Evolutionary conservation across 2,113 vertebrate genomes (phyloP).

Genomic region (Trinectes maculatus): DNA sequence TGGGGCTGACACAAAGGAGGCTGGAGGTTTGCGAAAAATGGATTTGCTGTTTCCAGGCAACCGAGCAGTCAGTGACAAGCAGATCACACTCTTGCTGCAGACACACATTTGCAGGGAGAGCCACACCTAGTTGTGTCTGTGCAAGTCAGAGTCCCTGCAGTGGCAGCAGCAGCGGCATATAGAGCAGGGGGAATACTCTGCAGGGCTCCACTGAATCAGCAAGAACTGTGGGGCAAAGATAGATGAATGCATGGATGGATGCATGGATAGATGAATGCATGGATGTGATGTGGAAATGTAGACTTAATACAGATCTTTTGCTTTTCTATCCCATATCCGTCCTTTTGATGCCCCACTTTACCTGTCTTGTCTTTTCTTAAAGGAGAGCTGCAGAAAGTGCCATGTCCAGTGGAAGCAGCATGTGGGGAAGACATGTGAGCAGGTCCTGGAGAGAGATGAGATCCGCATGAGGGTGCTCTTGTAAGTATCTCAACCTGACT

Average conservation of each 20-base stretch:
- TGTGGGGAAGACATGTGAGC: slow-evolving; percentile 91
- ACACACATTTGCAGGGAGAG: slow-evolving; percentile 34
- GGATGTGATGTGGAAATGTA: background rate
- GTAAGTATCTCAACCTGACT: slow-evolving; percentile 80
- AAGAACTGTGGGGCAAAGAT: slow-evolving; percentile 7
- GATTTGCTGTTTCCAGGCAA: slow-evolving; percentile 82
- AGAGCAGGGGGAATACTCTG: slow-evolving; percentile 41
- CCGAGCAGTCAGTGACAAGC: slow-evolving; percentile 50
- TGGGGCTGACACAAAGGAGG: slow-evolving; percentile 40
- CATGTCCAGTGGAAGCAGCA: slow-evolving; percentile 96
- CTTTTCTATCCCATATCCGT: background rate
- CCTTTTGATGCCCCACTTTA: background rate
- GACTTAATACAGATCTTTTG: background rate
- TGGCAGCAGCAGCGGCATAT: slow-evolving; percentile 55
- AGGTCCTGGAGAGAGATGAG: slow-evolving; percentile 93
- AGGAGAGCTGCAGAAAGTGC: slow-evolving; percentile 96
- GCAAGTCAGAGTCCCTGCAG: slow-evolving; percentile 47
- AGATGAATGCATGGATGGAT: background rate
- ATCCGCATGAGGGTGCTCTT: slow-evolving; percentile 93
- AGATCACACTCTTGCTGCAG: slow-evolving; percentile 36
- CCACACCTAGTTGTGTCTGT: slow-evolving; percentile 64
- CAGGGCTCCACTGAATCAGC: slow-evolving; percentile 29
- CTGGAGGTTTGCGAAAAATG: slow-evolving; percentile 40
- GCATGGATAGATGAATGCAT: no score
- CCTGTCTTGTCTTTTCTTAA: background rate